Base-by-base conservation (phyloP, 2,888 invertebrate species). In the Limnephilus rhombicus region DNA sequence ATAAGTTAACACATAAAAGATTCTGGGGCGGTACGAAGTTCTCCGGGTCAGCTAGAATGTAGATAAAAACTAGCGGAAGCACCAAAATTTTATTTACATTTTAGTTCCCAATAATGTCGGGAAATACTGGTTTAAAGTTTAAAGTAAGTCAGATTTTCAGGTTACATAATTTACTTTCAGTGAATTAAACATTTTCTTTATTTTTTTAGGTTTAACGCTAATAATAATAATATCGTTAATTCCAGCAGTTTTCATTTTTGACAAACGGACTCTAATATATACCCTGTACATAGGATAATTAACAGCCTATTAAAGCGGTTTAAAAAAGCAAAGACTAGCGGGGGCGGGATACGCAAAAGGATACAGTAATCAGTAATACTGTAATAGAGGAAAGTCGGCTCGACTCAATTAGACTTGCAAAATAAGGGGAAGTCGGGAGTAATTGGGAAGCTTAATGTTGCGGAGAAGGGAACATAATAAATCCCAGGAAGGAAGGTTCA, bases 381-480 rank as follows among this genome's bases (percentile, higher is more conserved):
- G 68, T 9, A 68, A n/a, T 68, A 68, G 68, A 24, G 68, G 24
- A 68, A 24, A 68, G 68, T 18, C 68, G 68, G 68, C 68, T 9
- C 68, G 68, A 68, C 68, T 24, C 68, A 68, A 68, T 68, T 68
- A 68, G 68, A 68, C 68, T 68, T 68, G 68, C 68, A n/a, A 68
- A 68, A 68, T 68, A 68, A 68, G 68, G 68, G n/a, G 68, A 68
- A 68, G 68, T 68, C 68, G 2, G 80, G 80, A 89, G 80, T 89
- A 89, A 89, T 80, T 80, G 89, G 80, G 80, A 89, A 89, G 80
- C 80, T 80, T 80, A 89, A 89, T 80, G 89, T 89, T 80, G 89
- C 89, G 89, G 89, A 80, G 29, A 89, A 89, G 89, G 80, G 89
- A 89, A 89, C 80, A 89, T 80, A 89, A 89, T 80, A 89, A 80